Evolutionary conservation across 2,888 invertebrate species (phyloP).

Genomic region (Buathra laborator): DNA sequence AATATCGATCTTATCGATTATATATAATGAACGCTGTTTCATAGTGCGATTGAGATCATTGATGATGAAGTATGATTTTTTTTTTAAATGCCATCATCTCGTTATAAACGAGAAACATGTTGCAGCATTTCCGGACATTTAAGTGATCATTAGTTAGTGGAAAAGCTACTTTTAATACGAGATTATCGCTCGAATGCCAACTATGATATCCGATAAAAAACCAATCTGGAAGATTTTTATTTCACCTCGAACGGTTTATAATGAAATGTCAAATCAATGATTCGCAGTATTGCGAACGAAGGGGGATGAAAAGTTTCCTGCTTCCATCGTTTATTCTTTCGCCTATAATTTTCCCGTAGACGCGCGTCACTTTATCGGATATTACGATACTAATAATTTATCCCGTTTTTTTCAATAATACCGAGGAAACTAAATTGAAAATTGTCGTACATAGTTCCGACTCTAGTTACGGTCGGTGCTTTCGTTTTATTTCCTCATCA

Average conservation of each 20-base stretch:
- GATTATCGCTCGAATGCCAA: not conserved
- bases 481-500: too few species aligned
- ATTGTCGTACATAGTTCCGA: too few species aligned
- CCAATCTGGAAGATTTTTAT: not conserved
- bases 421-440: too few species aligned
- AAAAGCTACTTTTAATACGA: constrained; percentile 30
- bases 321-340: too few species aligned
- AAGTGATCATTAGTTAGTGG: constrained; percentile 16
- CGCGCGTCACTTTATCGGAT: too few species aligned
- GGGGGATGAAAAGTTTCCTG: not conserved
- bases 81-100: not conserved
- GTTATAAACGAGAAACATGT: not conserved
- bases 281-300: constrained; percentile 10
- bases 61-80: not conserved
- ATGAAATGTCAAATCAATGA: constrained; percentile 12
- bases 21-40: not conserved
- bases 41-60: not conserved
- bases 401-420: too few species aligned
- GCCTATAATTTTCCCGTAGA: too few species aligned
- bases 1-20: not conserved
- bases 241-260: constrained; percentile 25
- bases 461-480: too few species aligned
- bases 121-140: constrained; percentile 15
- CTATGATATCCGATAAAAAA: not conserved
- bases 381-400: too few species aligned